These are phyloP conservation scores for Dichetophora obliterata DNA, from an alignment of 2,888 invertebrate genomes.

Conservation along the genomic window DNA sequence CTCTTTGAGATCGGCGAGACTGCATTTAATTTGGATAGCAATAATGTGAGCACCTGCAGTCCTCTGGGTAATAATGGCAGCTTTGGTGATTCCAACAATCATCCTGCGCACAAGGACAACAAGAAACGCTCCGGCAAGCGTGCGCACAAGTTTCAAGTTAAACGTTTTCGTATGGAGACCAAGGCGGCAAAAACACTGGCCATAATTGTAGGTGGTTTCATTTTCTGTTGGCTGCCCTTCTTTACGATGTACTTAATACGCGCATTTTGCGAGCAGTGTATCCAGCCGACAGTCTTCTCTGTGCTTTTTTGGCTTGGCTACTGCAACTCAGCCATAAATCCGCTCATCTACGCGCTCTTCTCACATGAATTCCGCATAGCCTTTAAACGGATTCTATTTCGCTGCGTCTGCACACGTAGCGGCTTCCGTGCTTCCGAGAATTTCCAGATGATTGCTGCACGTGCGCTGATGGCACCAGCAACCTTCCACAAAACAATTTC, in stretches of 20 bases:
- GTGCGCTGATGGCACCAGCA: slow-evolving; percentile 67
- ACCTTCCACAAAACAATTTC: slow-evolving; percentile 69
- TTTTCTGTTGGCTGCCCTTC: slow-evolving; percentile 97
- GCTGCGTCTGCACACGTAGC: slow-evolving; percentile 78
- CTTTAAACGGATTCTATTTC: slow-evolving; percentile 92
- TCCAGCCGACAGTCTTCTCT: slow-evolving; percentile 87
- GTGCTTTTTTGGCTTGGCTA: slow-evolving; percentile 97
- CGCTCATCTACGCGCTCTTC: slow-evolving; percentile 93
- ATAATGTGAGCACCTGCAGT: slow-evolving; percentile 5
- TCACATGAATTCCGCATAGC: slow-evolving; percentile 95
- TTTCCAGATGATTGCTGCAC: slow-evolving; percentile 68
- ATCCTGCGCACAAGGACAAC: slow-evolving; percentile 67
- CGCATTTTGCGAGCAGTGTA: slow-evolving; percentile 89
- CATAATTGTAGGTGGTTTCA: slow-evolving; percentile 97
- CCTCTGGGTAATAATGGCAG: slow-evolving; percentile 26
- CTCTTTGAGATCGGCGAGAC: slow-evolving; percentile 67
- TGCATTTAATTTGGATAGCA: slow-evolving; percentile 62
- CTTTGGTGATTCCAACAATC: slow-evolving; percentile 13
- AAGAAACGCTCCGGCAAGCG: slow-evolving; percentile 84
- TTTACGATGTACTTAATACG: slow-evolving; percentile 94
- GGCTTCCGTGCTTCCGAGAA: slow-evolving; percentile 69
- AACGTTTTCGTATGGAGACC: slow-evolving; percentile 93
- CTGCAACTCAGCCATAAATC: slow-evolving; percentile 96
- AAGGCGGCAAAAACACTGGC: slow-evolving; percentile 97
- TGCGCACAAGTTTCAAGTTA: slow-evolving; percentile 90